phyloP scores from a whole-genome alignment of 2,113 vertebrate genomes.

The Pundamilia nyererei region DNA sequence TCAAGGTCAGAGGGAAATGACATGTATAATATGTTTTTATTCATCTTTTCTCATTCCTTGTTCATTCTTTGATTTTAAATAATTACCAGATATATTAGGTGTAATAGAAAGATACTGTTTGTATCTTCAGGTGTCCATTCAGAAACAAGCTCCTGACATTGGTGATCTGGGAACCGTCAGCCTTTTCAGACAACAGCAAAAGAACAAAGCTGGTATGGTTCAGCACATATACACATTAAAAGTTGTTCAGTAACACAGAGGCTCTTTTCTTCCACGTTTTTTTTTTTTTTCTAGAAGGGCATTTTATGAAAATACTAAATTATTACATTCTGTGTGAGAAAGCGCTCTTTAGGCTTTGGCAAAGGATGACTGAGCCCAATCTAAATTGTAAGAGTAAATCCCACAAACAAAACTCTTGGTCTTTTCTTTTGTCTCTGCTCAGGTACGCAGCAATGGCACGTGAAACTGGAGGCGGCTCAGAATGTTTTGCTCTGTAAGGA shows the following conservation, averaged over 20 bases:
- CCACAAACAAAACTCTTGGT: not conserved
- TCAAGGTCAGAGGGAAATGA: conserved; percentile 76
- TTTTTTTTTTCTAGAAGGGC: not conserved
- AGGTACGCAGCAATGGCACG: conserved; percentile 92
- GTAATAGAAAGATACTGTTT: not conserved
- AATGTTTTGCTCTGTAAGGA: conserved; percentile 97
- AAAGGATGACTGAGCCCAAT: not conserved
- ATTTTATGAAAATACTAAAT: not conserved
- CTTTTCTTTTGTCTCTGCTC: not conserved
- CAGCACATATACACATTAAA: not conserved
- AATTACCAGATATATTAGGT: not conserved
- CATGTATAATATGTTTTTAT: not conserved
- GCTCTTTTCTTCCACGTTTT: not conserved
- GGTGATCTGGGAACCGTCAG: conserved; percentile 92
- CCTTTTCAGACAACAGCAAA: conserved; percentile 84
- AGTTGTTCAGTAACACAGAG: not conserved
- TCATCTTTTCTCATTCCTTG: not conserved
- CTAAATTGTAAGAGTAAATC: not conserved
- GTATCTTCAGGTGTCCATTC: conserved; percentile 87
- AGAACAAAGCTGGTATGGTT: conserved; percentile 82
- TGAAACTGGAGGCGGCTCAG: conserved; percentile 90
- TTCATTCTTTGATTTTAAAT: not conserved
- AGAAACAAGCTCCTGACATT: conserved; percentile 95
- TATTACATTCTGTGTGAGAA: not conserved
- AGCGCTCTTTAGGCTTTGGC: not conserved